Base-by-base conservation (phyloP, 2,113 vertebrate species). In the Lampris megalopsis region DNA sequence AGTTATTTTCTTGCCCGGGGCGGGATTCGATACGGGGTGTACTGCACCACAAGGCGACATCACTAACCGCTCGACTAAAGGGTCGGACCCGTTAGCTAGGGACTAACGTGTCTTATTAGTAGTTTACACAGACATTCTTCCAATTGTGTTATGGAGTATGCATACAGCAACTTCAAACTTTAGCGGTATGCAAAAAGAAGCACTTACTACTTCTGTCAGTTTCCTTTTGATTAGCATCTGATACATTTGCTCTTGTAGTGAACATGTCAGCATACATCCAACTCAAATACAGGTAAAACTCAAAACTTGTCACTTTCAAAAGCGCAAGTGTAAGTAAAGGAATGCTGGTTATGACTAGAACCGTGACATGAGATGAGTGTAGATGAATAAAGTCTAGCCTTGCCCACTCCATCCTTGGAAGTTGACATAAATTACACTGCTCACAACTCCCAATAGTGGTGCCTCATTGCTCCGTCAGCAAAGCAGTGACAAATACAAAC, bases 391-490 rank as follows among this genome's bases (percentile, higher is more conserved):
- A 77, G 70, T 77, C 59, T 76, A 81, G 64, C 72, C 80, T 69
- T 71, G 78, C 85, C 81, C 66, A 75, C 81, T 77, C 59, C 36
- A n/a, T 66, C 42, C 69, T 58, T 58, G 47, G 79, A 80, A 83
- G 77, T 54, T 84, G 83, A 89, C 90, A 89, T 88, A 83, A 89
- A 77, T 88, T 75, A 54, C 74, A 37, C 24, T 45, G 79, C 38
- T 24, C 24, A 24, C 24, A 24, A 24, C 24, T 24, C 24, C 24
- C 24, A 68, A 50, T 24, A 68, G 71, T 53, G 71, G 76, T 49
- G 80, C 61, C 61, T 81, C 75, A 81, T 69, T 71, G 88, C 79
- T 81, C 73, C 86, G 90, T 91, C 88, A 88, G 86, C 70, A 47
- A 7, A 37, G 81, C 65, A 62, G 70, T 58, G 81, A 87, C 69